A percentile compares a stretch with the other conserved stretches of the same genome.
phyloP scores from a whole-genome alignment of 2,797 vertebrate genomes.

The Choloepus didactylus region DNA sequence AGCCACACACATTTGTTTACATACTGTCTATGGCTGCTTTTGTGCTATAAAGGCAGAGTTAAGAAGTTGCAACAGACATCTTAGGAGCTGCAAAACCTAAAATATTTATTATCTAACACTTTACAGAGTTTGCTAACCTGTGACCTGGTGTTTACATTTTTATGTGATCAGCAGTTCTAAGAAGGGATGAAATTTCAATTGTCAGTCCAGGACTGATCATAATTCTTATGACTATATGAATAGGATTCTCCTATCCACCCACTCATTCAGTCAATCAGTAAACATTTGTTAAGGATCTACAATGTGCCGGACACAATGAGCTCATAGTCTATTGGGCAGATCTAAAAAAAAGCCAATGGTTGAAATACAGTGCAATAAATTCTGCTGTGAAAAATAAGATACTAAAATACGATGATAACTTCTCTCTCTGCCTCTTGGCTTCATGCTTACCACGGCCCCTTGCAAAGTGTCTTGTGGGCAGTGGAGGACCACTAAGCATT shows the following conservation, averaged over 20 bases:
- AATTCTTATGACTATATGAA: neutral
- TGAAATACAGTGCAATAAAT: neutral
- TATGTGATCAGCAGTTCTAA: conserved; percentile 24
- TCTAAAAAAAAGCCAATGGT: neutral
- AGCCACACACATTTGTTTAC: neutral
- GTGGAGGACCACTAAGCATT: neutral
- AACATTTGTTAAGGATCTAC: conserved; percentile 19
- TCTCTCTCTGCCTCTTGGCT: neutral
- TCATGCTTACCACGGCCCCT: neutral
- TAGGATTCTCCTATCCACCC: neutral
- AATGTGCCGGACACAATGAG: neutral
- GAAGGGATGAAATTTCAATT: neutral
- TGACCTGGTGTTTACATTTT: conserved; percentile 17
- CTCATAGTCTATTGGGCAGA: neutral
- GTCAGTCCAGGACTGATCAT: neutral
- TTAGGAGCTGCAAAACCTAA: neutral
- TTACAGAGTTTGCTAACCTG: neutral
- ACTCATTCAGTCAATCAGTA: neutral
- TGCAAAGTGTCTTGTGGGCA: neutral
- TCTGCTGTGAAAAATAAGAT: neutral
- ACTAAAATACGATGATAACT: neutral
- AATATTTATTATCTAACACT: neutral
- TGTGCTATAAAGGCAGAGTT: neutral
- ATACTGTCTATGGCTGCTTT: neutral
- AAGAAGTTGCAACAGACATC: neutral